Evolutionary conservation across 2,888 invertebrate species (phyloP).

Genomic region (Priapulus caudatus): DNA sequence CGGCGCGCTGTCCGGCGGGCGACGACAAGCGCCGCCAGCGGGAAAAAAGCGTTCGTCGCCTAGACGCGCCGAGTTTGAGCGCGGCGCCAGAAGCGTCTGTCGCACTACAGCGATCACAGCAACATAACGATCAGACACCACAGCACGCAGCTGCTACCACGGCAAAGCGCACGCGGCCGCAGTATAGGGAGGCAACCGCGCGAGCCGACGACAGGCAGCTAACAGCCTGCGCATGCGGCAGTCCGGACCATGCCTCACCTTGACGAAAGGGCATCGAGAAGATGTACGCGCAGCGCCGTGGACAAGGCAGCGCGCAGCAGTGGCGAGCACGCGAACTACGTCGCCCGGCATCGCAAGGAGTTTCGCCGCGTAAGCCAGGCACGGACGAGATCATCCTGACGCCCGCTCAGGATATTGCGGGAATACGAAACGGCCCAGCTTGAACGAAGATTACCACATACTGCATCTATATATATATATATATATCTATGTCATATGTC

Average conservation of each 20-base stretch:
- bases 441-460: too few species aligned
- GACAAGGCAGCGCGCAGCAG: too few species aligned
- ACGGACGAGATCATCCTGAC: constrained; percentile 1
- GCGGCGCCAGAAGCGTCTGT: neutral
- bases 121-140: neutral
- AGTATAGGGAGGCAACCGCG: too few species aligned
- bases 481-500: too few species aligned
- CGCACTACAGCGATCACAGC: constrained; percentile 3
- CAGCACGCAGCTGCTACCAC: constrained; percentile 1
- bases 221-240: neutral
- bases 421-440: too few species aligned
- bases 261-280: neutral
- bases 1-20: too few species aligned
- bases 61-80: neutral
- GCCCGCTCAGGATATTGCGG: too few species aligned
- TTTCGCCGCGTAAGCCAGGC: neutral
- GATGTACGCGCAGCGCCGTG: neutral
- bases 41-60: constrained; percentile 45
- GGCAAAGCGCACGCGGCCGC: neutral
- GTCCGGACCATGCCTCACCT: too few species aligned
- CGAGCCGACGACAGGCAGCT: neutral
- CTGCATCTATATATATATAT: too few species aligned
- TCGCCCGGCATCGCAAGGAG: too few species aligned
- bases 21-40: constrained; percentile 55
- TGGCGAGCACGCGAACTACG: neutral